Evolutionary conservation across 2,888 invertebrate species (phyloP).

Genomic region (Hipparchia sbordonii): DNA sequence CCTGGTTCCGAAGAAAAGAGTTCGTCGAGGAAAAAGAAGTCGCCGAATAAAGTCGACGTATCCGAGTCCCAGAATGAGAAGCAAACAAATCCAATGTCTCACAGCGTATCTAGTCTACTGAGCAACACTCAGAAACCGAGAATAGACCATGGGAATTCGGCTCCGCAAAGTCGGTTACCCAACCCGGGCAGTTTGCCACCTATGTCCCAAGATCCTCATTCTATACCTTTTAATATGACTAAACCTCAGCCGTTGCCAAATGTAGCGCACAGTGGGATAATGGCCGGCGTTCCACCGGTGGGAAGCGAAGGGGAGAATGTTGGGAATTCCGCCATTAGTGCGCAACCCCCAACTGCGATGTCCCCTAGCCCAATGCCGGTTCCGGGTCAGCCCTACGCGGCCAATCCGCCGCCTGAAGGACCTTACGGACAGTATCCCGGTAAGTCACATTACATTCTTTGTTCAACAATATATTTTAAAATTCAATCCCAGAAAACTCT

Average conservation of each 20-base stretch:
- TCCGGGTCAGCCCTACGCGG: slow-evolving; percentile 52
- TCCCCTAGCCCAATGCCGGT: slow-evolving; percentile 52
- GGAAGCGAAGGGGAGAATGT: slow-evolving; percentile 27
- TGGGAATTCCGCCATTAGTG: slow-evolving; percentile 16
- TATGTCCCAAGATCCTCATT: slow-evolving; percentile 46
- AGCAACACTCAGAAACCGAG: slow-evolving; percentile 49
- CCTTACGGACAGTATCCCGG: slow-evolving; percentile 74
- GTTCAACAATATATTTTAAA: too few species aligned
- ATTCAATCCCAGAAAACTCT: too few species aligned
- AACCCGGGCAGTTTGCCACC: slow-evolving; percentile 40
- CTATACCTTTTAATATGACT: slow-evolving; percentile 42
- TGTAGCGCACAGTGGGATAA: slow-evolving; percentile 55
- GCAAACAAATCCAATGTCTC: slow-evolving; percentile 59
- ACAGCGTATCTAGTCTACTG: slow-evolving; percentile 73
- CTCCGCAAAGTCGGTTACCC: slow-evolving; percentile 42
- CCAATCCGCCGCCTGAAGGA: slow-evolving; percentile 62
- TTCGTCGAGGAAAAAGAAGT: slow-evolving; percentile 73
- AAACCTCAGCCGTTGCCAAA: slow-evolving; percentile 47
- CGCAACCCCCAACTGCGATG: slow-evolving; percentile 40
- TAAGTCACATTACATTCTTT: slow-evolving; percentile 35
- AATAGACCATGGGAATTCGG: slow-evolving; percentile 47
- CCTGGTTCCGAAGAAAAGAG: slow-evolving; percentile 68
- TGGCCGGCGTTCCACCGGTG: slow-evolving; percentile 47
- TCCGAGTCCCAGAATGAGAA: slow-evolving; percentile 58
- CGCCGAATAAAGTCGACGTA: slow-evolving; percentile 62